These are phyloP conservation scores for Betta splendens DNA, from an alignment of 2,797 vertebrate genomes.

Conservation along the genomic window DNA sequence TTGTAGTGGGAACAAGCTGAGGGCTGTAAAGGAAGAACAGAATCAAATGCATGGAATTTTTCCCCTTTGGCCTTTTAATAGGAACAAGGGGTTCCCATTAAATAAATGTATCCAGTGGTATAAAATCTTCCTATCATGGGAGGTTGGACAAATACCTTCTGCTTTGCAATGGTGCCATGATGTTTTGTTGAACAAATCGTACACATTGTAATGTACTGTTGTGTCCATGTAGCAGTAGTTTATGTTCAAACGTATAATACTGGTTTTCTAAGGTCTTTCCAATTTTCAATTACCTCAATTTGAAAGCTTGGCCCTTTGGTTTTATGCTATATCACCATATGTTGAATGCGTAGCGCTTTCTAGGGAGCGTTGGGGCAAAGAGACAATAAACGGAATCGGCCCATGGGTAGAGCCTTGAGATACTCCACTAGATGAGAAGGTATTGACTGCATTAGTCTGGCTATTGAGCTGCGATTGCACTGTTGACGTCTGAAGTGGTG, in stretches of 20 bases:
- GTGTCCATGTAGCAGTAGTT: neutral
- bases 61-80: neutral
- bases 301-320: neutral
- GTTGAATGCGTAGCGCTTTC: neutral
- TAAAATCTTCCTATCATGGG: constrained; percentile 7
- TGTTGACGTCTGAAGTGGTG: constrained; percentile 7
- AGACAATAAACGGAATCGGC: constrained; percentile 15
- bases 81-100: constrained; percentile 4
- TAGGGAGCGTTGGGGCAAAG: neutral
- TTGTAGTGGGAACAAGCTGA: constrained; percentile 13
- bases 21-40: constrained; percentile 16
- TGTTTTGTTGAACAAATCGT: constrained; percentile 2
- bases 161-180: constrained; percentile 4
- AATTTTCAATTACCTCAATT: neutral
- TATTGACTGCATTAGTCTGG: constrained; percentile 4
- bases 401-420: constrained; percentile 36
- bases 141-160: neutral
- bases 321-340: neutral
- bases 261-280: neutral
- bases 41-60: constrained; percentile 17
- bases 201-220: neutral
- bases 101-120: constrained; percentile 1
- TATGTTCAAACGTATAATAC: neutral
- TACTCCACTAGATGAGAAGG: constrained; percentile 12
- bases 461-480: constrained; percentile 4